A percentile compares a stretch with the other conserved stretches of the same genome.
These are phyloP conservation scores for Strongylocentrotus purpuratus DNA, from an alignment of 35 echinoderm and acorn worm species.

Conservation along the genomic window DNA sequence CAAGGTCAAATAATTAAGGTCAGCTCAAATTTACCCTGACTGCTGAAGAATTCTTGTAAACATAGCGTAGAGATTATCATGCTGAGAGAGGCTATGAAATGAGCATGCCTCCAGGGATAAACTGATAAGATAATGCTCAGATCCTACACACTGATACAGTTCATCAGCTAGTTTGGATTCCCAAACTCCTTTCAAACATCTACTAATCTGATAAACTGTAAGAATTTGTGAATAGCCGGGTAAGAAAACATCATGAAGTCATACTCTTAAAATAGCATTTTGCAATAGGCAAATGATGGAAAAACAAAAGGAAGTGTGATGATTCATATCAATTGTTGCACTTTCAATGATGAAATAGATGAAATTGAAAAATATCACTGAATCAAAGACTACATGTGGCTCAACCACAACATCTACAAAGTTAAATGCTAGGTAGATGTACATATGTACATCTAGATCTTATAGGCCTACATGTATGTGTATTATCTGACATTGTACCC, in stretches of 20 bases:
- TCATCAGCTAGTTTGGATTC: background rate
- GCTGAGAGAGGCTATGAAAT: background rate
- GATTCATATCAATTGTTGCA: background rate
- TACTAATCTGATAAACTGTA: background rate
- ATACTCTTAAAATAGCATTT: background rate
- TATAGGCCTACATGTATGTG: background rate
- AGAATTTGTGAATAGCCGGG: background rate
- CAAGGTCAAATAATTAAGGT: slow-evolving; percentile 38
- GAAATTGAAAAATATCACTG: background rate
- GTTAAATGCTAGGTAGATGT: background rate
- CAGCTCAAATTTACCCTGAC: slow-evolving; percentile 15
- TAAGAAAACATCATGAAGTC: background rate
- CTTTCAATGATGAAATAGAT: background rate
- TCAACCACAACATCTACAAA: background rate
- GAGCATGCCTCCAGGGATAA: background rate
- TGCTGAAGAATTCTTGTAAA: background rate
- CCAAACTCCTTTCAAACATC: background rate
- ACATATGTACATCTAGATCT: too few species aligned
- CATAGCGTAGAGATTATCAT: background rate
- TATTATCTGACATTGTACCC: background rate
- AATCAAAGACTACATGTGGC: background rate
- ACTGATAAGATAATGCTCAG: background rate
- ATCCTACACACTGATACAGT: background rate
- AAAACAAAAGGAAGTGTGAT: background rate
- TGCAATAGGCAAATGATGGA: background rate